These are phyloP conservation scores for Chrosomus eos DNA, from an alignment of 2,797 vertebrate species.

Conservation along the genomic window DNA sequence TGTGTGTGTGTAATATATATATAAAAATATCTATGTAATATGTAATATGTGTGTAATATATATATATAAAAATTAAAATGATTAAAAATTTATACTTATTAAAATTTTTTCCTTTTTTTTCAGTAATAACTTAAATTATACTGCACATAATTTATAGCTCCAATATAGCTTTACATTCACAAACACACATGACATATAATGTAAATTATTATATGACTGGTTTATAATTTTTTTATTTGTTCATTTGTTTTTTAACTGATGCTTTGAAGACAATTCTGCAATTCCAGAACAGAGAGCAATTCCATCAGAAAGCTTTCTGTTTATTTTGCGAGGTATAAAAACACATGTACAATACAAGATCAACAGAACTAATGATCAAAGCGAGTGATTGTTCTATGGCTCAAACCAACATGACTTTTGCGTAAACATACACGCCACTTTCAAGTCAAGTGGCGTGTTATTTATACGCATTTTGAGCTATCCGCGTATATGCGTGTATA, in stretches of 20 bases:
- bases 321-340: background rate
- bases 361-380: background rate
- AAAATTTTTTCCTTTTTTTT: background rate
- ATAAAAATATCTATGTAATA: too few relatives aligned
- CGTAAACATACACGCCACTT: too few relatives aligned
- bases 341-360: background rate
- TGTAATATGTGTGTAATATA: too few relatives aligned
- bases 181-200: background rate
- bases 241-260: background rate
- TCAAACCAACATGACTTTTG: too few relatives aligned
- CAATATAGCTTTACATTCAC: background rate
- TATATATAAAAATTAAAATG: too few relatives aligned
- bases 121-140: background rate
- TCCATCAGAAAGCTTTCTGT: background rate
- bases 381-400: background rate
- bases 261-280: background rate
- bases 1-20: too few relatives aligned
- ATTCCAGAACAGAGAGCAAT: background rate
- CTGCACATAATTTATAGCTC: background rate
- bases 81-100: too few relatives aligned
- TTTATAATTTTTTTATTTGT: background rate
- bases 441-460: too few relatives aligned
- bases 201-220: background rate
- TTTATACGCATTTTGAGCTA: too few relatives aligned
- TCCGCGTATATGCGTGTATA: too few relatives aligned